Base-by-base conservation (phyloP, 2,113 vertebrate species). In the Cyphomyrus discorhynchus region DNA sequence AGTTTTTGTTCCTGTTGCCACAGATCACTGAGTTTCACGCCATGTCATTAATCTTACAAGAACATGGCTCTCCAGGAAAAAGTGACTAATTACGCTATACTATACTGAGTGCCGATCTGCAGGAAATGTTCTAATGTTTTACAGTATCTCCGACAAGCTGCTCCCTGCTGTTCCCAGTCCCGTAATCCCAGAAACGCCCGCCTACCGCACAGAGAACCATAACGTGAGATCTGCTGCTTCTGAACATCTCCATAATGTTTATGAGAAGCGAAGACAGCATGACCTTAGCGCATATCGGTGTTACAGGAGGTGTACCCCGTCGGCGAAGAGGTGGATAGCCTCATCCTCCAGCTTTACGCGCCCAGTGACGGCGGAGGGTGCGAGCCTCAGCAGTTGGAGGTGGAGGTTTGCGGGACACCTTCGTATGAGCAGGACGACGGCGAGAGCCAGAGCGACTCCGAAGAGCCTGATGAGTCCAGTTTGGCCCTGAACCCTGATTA, bases 101-200 rank as follows among this genome's bases (percentile, higher is more conserved):
- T 27, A 66, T 11, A 10, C n/a, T 66, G 62, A 66, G 62, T 66
- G 62, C 24, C 0, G 8, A 2, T 66, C 8, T 27, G 58, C 62
- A 11, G n/a, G 62, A 66, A 66, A 66, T 27, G n/a, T 66, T 31
- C 1, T 66, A 10, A 66, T 66, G 62, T 56, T 49, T 52, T 5
- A 42, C 74, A 96, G 95, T 91, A 80, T 94, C 19, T 92, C 92
- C 93, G 90, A 2, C 31, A 94, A 90, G 85, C 46, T 94, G 87
- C 89, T 93, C 6, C 94, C 93, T 89, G 93, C 93, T 2, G 91
- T 96, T 21, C 95, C 95, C 0, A 93, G 2, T n/a, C 94, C 95
- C 24, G 88, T 94, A 47, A 92, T 94, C 85, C 88, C 50, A 89
- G 74, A 92, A 49, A 93, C 94, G 39, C 77, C 2, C 2, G 0